Evolutionary conservation across 2,797 vertebrate species (phyloP), one percentile per base, ranked within the genome.

Genomic region (Melanotaenia pygmaea): DNA sequence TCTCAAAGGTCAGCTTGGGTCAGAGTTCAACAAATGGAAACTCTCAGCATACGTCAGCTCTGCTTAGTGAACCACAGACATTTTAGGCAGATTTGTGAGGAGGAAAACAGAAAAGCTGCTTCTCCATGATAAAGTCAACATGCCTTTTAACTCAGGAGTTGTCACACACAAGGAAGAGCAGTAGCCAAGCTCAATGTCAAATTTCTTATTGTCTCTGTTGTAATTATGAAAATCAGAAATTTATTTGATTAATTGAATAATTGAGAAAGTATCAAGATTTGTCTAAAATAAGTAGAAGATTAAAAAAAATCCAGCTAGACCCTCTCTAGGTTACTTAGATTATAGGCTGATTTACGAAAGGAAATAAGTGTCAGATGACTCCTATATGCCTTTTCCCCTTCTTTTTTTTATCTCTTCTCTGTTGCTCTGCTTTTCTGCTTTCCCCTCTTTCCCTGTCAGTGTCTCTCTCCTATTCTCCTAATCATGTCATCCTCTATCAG

Each of bases 301-400:
- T 28, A 47, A 40, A 40, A 50, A 54, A 1, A 6, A 45, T 12
- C 35, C 30, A 34, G n/a, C 20, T 14, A 18, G 71, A 78, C 69
- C 79, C 22, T 14, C 85, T 80, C 62, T 20, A 72, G 65, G 58
- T 80, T 81, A 68, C 60, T 83, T 50, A 37, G 78, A 85, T 83
- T 60, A 77, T 57, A n/a, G 59, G 66, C 37, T 79, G 77, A 88
- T 86, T 87, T 74, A 75, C 38, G 45, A 70, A 32, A 82, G 85
- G 87, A 91, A 89, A 86, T 85, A 64, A 70, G 60, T 72, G 38
- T 67, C 30, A 54, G 76, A 61, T 69, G 24, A 72, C 64, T 64
- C 65, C 54, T 85, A 70, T 74, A 18, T 37, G 20, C 24, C 12
- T 26, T 12, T 7, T 3, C 74, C 26, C 66, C 50, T 61, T 32